Evolutionary conservation across 2,888 invertebrate species (phyloP).

Genomic region (Rotaria socialis): DNA sequence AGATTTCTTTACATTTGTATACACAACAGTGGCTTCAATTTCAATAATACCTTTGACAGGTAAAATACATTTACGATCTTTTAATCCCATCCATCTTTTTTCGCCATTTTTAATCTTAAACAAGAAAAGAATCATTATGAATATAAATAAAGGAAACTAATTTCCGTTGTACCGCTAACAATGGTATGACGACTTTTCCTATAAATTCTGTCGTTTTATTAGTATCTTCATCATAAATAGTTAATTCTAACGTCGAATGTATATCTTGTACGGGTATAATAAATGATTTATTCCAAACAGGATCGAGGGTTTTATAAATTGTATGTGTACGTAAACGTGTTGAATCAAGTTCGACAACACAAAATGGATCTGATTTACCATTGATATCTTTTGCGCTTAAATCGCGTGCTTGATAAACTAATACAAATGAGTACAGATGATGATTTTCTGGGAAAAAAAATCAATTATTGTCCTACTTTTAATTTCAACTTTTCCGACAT

Average conservation of each 20-base stretch:
- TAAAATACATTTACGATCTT: conserved; percentile 83
- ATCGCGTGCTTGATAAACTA: conserved; percentile 74
- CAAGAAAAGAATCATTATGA: background rate
- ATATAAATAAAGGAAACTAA: no score
- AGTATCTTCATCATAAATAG: conserved; percentile 93
- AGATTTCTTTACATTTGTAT: conserved; percentile 73
- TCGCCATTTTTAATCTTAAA: conserved; percentile 75
- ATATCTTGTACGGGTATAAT: conserved; percentile 73
- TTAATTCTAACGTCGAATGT: conserved; percentile 84
- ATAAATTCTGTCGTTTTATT: conserved; percentile 90
- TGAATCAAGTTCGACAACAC: conserved; percentile 91
- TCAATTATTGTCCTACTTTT: conserved; percentile 63
- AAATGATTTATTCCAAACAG: conserved; percentile 97
- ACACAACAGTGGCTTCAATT: conserved; percentile 81
- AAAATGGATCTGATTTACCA: conserved; percentile 96
- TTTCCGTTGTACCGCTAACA: conserved; percentile 64
- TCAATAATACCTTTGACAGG: conserved; percentile 87
- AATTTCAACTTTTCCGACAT: conserved; percentile 87
- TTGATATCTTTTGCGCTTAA: conserved; percentile 89
- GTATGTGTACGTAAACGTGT: conserved; percentile 92
- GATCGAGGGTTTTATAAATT: conserved; percentile 90
- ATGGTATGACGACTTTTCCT: conserved; percentile 81
- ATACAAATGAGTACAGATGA: background rate
- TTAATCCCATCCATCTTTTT: conserved; percentile 88
- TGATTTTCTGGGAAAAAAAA: background rate